phyloP scores from a whole-genome alignment of 2,888 invertebrate species.

The Nephrotoma flavescens region DNA sequence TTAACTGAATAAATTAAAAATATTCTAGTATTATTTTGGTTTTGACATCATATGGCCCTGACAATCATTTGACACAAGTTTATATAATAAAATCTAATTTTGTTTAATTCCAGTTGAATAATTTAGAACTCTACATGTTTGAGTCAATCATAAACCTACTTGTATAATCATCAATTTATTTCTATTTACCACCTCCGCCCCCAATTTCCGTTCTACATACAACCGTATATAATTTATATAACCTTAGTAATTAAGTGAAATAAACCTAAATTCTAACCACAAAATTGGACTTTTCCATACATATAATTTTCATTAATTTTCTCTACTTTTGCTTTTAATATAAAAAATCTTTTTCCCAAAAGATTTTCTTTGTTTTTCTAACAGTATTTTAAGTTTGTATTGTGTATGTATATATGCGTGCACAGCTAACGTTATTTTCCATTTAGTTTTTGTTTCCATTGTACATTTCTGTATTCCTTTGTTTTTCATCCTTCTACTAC shows the following conservation, averaged over 20 bases:
- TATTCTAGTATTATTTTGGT: no score
- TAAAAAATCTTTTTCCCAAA: neutral
- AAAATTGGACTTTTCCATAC: neutral
- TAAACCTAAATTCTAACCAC: neutral
- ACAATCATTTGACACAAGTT: no score
- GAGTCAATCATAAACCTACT: neutral
- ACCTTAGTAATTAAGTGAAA: neutral
- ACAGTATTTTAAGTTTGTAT: neutral
- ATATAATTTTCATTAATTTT: neutral
- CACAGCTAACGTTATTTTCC: neutral
- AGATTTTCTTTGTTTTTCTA: neutral
- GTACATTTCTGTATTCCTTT: neutral
- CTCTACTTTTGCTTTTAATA: neutral
- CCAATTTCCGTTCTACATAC: neutral
- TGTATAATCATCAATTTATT: neutral
- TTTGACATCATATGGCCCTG: no score
- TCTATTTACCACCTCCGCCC: neutral
- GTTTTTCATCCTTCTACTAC: neutral
- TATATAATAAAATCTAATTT: no score
- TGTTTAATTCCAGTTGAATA: no score
- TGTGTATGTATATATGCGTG: neutral
- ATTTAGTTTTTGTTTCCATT: neutral
- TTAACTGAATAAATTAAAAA: no score
- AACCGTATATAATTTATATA: neutral
- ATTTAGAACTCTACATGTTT: no score